phyloP scores from a whole-genome alignment of 1,140 invertebrate genomes.

The Drosophila ironensis region DNA sequence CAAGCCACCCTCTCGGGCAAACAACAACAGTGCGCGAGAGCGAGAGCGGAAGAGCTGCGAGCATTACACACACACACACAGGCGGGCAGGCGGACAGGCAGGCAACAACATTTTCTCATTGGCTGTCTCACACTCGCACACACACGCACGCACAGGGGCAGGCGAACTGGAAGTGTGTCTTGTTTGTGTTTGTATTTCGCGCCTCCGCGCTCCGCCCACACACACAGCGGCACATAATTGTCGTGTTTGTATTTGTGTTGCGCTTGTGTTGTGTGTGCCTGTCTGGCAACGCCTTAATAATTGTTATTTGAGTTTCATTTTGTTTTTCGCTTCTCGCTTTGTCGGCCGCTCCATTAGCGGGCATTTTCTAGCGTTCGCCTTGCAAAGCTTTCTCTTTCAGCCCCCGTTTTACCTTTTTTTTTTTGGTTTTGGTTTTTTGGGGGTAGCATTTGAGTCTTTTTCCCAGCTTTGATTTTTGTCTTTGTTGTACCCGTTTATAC shows the following conservation, averaged over 20 bases:
- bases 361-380: conserved; percentile 57
- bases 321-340: conserved; percentile 35
- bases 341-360: conserved; percentile 68
- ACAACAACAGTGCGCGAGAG: conserved; percentile 58
- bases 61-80: conserved; percentile 66
- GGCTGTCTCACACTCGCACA: conserved; percentile 70
- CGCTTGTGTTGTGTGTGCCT: no score
- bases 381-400: conserved; percentile 74
- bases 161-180: conserved; percentile 60
- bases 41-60: conserved; percentile 54
- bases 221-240: conserved; percentile 70
- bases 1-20: conserved; percentile 64
- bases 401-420: no score
- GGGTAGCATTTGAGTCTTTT: conserved; percentile 20
- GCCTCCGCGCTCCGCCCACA: conserved; percentile 62
- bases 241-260: no score
- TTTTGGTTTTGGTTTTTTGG: not conserved
- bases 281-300: conserved; percentile 82
- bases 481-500: not conserved
- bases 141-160: conserved; percentile 58
- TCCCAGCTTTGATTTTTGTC: conserved; percentile 3
- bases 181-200: conserved; percentile 56
- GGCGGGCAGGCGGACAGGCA: conserved; percentile 36
- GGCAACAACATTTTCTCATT: conserved; percentile 79
- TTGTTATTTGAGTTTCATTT: conserved; percentile 81